A percentile compares a stretch with the other conserved stretches of the same genome.
Conservation (phyloP, 2,888 invertebrate genomes). For the Lasioglossum vierecki region DNA sequence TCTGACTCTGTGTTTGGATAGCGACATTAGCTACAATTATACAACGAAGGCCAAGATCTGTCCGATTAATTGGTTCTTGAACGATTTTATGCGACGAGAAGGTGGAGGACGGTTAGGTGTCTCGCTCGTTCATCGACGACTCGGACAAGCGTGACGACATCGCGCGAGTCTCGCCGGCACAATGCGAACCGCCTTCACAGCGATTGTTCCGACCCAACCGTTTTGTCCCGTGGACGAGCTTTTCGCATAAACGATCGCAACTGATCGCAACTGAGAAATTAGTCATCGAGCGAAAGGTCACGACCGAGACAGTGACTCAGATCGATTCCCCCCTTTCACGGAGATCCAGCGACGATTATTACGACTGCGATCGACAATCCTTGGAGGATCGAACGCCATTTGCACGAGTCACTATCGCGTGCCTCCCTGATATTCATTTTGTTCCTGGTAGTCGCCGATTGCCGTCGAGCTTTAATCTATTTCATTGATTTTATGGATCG, state of each 20-base stretch:
- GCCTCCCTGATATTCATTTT: neutral
- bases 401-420: neutral
- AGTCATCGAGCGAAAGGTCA: slow-evolving; percentile 65
- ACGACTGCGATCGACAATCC: slow-evolving; percentile 6
- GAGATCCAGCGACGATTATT: slow-evolving; percentile 14
- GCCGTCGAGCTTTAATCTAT: neutral
- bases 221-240: slow-evolving; percentile 33
- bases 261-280: slow-evolving; percentile 57
- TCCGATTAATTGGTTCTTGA: neutral
- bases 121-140: slow-evolving; percentile 28
- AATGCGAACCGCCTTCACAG: slow-evolving; percentile 62
- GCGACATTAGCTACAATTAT: too few species aligned
- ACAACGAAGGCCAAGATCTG: neutral
- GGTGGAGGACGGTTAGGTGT: slow-evolving; percentile 29
- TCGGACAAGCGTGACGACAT: slow-evolving; percentile 40
- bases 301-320: slow-evolving; percentile 67
- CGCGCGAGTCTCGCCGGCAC: slow-evolving; percentile 50
- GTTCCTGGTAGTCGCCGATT: neutral
- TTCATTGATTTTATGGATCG: neutral
- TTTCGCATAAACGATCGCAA: slow-evolving; percentile 42
- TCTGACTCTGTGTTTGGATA: too few species aligned
- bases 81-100: neutral
- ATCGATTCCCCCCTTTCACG: slow-evolving; percentile 39
- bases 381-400: neutral
- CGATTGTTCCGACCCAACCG: slow-evolving; percentile 45